A percentile compares a stretch with the other conserved stretches of the same genome.
phyloP scores from a whole-genome alignment of 1,140 invertebrate genomes.

The Aphaenogaster rudis region DNA sequence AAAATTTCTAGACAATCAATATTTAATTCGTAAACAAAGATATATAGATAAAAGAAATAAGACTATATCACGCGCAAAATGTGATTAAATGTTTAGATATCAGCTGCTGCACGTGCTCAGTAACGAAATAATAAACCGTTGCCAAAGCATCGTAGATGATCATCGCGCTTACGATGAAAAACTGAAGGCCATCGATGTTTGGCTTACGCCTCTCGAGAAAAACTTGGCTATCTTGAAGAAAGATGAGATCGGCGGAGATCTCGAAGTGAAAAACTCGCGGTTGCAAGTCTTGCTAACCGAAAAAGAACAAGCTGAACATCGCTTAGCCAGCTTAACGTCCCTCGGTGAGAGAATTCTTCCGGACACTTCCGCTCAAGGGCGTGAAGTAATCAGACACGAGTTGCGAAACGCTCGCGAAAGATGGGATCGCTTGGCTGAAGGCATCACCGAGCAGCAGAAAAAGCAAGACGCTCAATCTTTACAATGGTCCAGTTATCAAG shows the following conservation, averaged over 20 bases:
- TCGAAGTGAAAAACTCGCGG: conserved; percentile 89
- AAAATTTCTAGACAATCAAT: not conserved
- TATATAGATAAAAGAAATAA: not conserved
- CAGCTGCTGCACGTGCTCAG: conserved; percentile 93
- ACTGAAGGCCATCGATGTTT: conserved; percentile 91
- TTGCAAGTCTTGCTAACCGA: conserved; percentile 93
- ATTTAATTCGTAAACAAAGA: conserved; percentile 4
- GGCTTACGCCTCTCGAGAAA: conserved; percentile 93
- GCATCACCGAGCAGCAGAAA: conserved; percentile 93
- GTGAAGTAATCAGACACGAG: conserved; percentile 95
- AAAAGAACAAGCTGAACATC: conserved; percentile 93
- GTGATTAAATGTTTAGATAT: conserved; percentile 87
- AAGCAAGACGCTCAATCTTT: conserved; percentile 94
- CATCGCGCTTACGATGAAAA: conserved; percentile 94
- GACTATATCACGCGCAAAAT: not conserved
- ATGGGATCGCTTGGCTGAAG: conserved; percentile 95
- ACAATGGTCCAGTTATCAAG: conserved; percentile 94
- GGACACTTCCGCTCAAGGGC: conserved; percentile 95
- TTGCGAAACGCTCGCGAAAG: conserved; percentile 92
- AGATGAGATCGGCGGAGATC: conserved; percentile 82
- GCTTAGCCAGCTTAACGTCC: conserved; percentile 91
- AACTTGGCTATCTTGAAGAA: conserved; percentile 89
- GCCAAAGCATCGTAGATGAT: conserved; percentile 94
- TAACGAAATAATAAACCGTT: conserved; percentile 96
- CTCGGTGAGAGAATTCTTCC: conserved; percentile 95